Base-by-base conservation (phyloP, 1,140 invertebrate species). In the Hypsibius dujardini region DNA sequence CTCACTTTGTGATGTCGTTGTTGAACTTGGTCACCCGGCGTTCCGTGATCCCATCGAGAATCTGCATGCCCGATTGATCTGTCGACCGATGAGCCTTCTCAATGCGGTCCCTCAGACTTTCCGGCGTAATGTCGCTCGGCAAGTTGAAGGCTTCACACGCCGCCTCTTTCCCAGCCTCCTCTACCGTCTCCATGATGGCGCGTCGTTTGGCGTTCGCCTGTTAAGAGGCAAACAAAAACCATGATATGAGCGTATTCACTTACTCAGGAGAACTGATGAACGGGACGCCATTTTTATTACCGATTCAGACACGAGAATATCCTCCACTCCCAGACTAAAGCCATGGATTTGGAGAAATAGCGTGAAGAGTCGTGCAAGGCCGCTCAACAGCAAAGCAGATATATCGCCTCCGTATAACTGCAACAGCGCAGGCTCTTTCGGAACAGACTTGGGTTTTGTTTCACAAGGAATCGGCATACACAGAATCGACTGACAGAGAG, bases 241-340 rank as follows among this genome's bases (percentile, higher is more conserved):
- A 73, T 15, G 14, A 73, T 50, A 70, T 47, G 72, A 45, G 14
- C 70, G 45, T 56, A 47, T 46, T 62, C 1, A 1, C 45, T 40
- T 7, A 71, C 46, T 28, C 46, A 15, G 3, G 3, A 47, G 71
- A 59, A 28, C 28, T 28, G 28, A 28, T 28, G 28, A 28, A 28
- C 28, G 28, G 28, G 28, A 28, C 28, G 28, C 28, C 28, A 28
- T 28, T 28, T 28, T 28, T 28, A 28, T 28, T 73, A 81, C 80
- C 73, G 86, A 80, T 14, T 79, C 73, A 1, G 85, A 84, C 1
- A 96, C 86, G 1, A 97, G 79, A 82, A 98, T 96, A 81, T 98
- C 95, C 76, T 89, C 86, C 0, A 97, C 88, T 28, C 95, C 95
- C 1, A 99, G 81, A 15, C 93, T 93, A 77, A 98, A 98, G 1